A percentile compares a stretch with the other conserved stretches of the same genome.
Evolutionary conservation across 23 tunicate genomes (phyloP).

Genomic region (Trididemnum miniatum): DNA sequence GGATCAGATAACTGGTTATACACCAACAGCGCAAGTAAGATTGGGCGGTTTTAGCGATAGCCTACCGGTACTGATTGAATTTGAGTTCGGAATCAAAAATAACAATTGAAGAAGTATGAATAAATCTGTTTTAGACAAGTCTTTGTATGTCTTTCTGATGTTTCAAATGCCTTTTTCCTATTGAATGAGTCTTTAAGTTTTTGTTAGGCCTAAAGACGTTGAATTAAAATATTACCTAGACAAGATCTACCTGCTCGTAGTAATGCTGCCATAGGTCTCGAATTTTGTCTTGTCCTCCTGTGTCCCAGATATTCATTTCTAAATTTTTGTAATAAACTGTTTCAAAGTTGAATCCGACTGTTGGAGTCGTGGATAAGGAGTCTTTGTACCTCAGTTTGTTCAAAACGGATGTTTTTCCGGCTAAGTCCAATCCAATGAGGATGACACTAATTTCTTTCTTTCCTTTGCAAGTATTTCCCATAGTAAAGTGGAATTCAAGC

Average conservation of each 20-base stretch:
- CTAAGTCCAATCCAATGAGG: slow-evolving; percentile 79
- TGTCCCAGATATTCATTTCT: slow-evolving; percentile 75
- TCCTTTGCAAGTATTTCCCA: slow-evolving; percentile 73
- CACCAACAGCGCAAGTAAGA: no score
- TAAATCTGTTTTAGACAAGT: no score
- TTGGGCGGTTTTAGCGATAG: no score
- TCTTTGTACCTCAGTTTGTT: slow-evolving; percentile 63
- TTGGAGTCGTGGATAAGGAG: slow-evolving; percentile 71
- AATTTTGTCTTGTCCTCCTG: slow-evolving; percentile 89
- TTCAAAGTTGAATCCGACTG: slow-evolving; percentile 85
- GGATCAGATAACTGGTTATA: no score
- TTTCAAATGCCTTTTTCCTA: no score
- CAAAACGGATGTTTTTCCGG: slow-evolving; percentile 84
- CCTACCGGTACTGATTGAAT: no score
- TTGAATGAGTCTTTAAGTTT: no score
- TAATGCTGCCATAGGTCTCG: slow-evolving; percentile 84
- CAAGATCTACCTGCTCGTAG: slow-evolving; percentile 68
- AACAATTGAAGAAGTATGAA: no score
- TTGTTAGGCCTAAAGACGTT: no score
- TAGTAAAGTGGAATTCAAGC: neutral
- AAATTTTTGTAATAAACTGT: slow-evolving; percentile 57
- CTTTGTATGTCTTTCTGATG: no score
- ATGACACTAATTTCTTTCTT: slow-evolving; percentile 57
- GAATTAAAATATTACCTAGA: no score
- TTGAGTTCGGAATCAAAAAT: no score